These are phyloP conservation scores for Hippolais icterina DNA, from an alignment of 2,113 vertebrate species.

Conservation along the genomic window DNA sequence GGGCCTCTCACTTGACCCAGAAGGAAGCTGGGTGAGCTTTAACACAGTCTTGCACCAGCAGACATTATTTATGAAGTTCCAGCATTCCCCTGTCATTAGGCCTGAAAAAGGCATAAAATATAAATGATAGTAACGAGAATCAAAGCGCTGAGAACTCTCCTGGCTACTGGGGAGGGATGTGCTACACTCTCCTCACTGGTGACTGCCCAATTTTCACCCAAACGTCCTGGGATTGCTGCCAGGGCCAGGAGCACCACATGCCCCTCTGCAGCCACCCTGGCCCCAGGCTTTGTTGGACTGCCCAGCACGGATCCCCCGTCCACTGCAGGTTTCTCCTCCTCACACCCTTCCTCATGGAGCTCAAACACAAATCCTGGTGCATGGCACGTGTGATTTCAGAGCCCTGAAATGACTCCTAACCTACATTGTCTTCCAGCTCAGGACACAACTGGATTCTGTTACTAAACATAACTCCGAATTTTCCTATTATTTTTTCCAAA, in stretches of 20 bases:
- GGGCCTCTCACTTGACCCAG: neutral
- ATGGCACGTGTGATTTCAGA: accelerated
- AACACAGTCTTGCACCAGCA: neutral
- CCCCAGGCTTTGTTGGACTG: neutral
- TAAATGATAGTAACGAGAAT: neutral
- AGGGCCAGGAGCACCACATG: accelerated
- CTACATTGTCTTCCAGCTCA: neutral
- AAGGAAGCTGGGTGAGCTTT: neutral
- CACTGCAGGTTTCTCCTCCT: neutral
- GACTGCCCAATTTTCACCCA: accelerated
- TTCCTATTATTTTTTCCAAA: neutral
- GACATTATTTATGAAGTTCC: slow-evolving; percentile 35
- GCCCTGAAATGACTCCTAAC: neutral
- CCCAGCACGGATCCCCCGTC: accelerated
- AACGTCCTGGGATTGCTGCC: accelerated
- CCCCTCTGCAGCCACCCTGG: neutral
- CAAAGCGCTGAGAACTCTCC: neutral
- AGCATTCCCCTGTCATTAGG: slow-evolving; percentile 11
- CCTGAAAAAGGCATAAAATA: slow-evolving; percentile 23
- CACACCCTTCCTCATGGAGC: accelerated
- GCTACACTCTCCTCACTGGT: accelerated
- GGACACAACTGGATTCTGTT: neutral
- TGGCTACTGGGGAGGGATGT: accelerated
- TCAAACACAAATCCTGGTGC: accelerated
- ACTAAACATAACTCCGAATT: neutral